Percentiles rank a stretch among this genome's conserved stretches.
Conservation (phyloP, 2,797 vertebrate genomes). For the Mormyrops boulengeri region DNA sequence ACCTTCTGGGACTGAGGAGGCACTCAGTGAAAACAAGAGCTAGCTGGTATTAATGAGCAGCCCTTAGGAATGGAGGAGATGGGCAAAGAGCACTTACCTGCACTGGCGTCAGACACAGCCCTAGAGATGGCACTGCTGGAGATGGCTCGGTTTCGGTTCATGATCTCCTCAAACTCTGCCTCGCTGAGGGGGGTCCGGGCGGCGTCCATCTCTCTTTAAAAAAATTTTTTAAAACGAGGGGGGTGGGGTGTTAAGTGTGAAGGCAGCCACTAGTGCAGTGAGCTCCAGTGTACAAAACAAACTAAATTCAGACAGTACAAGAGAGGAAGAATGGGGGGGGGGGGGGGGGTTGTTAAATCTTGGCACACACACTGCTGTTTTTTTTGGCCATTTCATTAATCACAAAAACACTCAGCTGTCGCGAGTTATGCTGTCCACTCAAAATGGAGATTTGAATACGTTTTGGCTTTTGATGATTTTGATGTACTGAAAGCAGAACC, state of each 20-base stretch:
- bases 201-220: conserved; percentile 88
- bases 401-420: conserved; percentile 33
- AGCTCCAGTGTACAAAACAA: not conserved
- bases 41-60: not conserved
- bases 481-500: conserved; percentile 16
- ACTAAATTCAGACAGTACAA: not conserved
- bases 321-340: not conserved
- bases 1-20: not conserved
- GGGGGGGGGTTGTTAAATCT: not conserved
- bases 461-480: not conserved
- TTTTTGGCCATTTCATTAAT: conserved; percentile 32
- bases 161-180: conserved; percentile 99
- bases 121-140: conserved; percentile 98
- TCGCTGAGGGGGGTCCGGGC: conserved; percentile 89
- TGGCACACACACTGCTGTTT: not conserved
- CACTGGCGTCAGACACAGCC: conserved; percentile 96
- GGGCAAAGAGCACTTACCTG: conserved; percentile 70
- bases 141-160: conserved; percentile 97
- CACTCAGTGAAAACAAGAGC: not conserved
- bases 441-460: not conserved
- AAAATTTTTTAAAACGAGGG: conserved; percentile 23
- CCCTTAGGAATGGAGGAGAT: not conserved
- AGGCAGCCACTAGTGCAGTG: not conserved
- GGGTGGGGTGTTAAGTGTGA: conserved; percentile 32
- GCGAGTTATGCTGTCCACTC: conserved; percentile 32